A percentile compares a stretch with the other conserved stretches of the same genome.
Evolutionary conservation across 2,113 vertebrate genomes (phyloP).

Genomic region (Lota lota): DNA sequence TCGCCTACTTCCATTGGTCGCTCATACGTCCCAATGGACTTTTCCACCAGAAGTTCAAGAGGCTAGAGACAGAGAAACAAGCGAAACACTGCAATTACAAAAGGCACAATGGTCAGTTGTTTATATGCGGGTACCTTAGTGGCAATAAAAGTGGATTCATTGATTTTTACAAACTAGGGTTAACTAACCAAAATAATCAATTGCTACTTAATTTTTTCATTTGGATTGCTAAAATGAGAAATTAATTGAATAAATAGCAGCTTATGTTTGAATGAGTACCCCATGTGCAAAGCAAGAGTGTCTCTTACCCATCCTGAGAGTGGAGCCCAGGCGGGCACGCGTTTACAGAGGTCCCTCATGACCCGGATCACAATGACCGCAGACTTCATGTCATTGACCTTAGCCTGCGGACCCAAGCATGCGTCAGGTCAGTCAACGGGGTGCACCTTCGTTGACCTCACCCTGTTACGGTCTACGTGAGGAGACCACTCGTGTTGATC

Average conservation of each 20-base stretch:
- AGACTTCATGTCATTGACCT: conserved; percentile 87
- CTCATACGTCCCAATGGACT: conserved; percentile 86
- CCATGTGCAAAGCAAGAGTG: background rate
- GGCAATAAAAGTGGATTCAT: too few species aligned
- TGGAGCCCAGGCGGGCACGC: conserved; percentile 89
- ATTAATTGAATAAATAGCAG: too few species aligned
- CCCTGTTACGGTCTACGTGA: background rate
- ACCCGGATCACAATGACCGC: conserved; percentile 93
- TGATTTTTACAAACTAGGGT: too few species aligned
- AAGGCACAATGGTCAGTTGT: background rate
- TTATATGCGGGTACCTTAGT: too few species aligned
- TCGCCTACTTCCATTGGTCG: conserved; percentile 89
- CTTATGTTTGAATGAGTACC: too few species aligned
- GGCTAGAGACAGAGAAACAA: conserved; percentile 65
- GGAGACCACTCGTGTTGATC: background rate
- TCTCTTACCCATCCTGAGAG: conserved; percentile 91
- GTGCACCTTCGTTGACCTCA: background rate
- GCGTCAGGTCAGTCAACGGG: conserved; percentile 17
- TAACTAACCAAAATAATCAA: too few species aligned
- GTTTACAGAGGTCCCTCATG: conserved; percentile 89
- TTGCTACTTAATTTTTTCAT: too few species aligned
- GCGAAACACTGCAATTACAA: background rate
- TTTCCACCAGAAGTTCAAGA: conserved; percentile 93
- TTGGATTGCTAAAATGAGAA: too few species aligned
- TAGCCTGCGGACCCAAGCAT: conserved; percentile 79